These are phyloP conservation scores for Macquaria australasica DNA, from an alignment of 2,113 vertebrate genomes.

Conservation along the genomic window DNA sequence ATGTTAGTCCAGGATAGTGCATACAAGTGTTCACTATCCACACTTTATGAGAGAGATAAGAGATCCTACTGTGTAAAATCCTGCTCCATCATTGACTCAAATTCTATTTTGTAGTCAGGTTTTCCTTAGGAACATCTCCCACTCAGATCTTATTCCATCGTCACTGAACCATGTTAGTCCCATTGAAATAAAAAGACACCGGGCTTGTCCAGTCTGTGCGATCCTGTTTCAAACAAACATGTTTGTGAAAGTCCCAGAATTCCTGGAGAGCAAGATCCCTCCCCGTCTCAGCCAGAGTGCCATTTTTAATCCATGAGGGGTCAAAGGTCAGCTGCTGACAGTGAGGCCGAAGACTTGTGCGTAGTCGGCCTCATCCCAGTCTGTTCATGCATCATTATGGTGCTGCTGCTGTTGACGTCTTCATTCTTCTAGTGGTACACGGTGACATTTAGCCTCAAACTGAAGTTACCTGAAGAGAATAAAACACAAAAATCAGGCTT, in stretches of 20 bases:
- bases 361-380: neutral
- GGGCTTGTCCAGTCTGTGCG: neutral
- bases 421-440: neutral
- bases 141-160: conserved; percentile 2
- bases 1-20: conserved; percentile 34
- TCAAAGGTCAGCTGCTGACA: conserved; percentile 27
- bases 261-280: neutral
- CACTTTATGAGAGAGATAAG: neutral
- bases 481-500: neutral
- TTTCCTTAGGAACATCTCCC: conserved; percentile 7
- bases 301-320: conserved; percentile 52
- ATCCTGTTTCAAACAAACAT: conserved; percentile 5
- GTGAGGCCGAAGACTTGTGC: neutral
- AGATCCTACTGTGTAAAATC: conserved; percentile 72
- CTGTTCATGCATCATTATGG: neutral
- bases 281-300: neutral
- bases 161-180: neutral
- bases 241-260: neutral
- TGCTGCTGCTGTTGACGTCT: neutral
- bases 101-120: conserved; percentile 13
- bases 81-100: conserved; percentile 72
- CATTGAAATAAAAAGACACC: neutral
- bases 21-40: neutral
- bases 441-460: neutral
- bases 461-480: conserved; percentile 5